These are phyloP conservation scores for Rafetus swinhoei DNA, from an alignment of 2,113 vertebrate species.

Conservation along the genomic window DNA sequence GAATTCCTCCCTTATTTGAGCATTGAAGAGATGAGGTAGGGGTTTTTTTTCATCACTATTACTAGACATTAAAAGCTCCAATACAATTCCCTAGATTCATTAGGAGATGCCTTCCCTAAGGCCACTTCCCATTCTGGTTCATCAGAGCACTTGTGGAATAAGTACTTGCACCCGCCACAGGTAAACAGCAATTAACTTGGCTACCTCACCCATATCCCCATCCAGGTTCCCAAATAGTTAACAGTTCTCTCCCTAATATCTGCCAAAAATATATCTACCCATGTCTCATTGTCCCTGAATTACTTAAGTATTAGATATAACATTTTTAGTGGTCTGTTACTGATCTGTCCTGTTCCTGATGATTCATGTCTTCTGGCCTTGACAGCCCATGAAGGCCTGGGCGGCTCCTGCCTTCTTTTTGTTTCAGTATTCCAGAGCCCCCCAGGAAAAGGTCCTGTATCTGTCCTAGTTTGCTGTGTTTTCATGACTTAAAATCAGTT, in stretches of 20 bases:
- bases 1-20: fast-evolving
- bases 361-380: background rate
- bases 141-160: background rate
- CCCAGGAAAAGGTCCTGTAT: background rate
- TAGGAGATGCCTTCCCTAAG: background rate
- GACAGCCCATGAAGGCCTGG: background rate
- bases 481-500: background rate
- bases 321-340: background rate
- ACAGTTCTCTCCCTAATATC: background rate
- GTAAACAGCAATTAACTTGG: background rate
- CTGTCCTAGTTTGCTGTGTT: background rate
- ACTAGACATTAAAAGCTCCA: background rate
- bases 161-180: background rate
- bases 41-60: background rate
- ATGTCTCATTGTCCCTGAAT: background rate
- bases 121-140: background rate
- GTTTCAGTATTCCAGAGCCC: background rate
- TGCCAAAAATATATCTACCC: background rate
- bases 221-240: background rate
- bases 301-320: background rate
- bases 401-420: background rate
- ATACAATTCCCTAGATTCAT: background rate
- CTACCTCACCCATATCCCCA: background rate
- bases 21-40: background rate
- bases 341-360: background rate